Evolutionary conservation across 1,140 invertebrate species (phyloP).

Genomic region (Drosophila repleta): DNA sequence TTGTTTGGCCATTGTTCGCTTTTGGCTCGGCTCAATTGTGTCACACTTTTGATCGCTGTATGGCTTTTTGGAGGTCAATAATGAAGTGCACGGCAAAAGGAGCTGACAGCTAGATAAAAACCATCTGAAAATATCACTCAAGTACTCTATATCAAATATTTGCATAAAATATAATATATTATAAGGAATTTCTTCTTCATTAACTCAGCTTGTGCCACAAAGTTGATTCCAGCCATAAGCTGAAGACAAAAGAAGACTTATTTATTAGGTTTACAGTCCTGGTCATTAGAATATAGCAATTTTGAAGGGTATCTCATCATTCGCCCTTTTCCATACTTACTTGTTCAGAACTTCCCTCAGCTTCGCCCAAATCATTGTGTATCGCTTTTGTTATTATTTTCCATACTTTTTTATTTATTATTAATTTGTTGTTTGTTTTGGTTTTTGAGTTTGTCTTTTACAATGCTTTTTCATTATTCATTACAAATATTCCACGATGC

Average conservation of each 20-base stretch:
- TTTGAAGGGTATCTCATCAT: too few relatives aligned
- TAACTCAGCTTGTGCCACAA: too few relatives aligned
- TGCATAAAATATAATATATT: not conserved
- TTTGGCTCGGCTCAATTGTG: constrained; percentile 68
- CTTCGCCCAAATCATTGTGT: constrained; percentile 3
- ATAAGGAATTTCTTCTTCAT: too few relatives aligned
- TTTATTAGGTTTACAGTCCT: too few relatives aligned
- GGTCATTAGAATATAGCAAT: too few relatives aligned
- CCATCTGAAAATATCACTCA: not conserved
- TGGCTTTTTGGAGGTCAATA: constrained; percentile 64
- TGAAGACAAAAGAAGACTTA: too few relatives aligned
- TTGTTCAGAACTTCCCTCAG: constrained; percentile 17
- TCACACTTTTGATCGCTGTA: constrained; percentile 58
- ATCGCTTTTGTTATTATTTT: constrained; percentile 21
- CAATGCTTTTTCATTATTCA: constrained; percentile 52
- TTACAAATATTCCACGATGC: constrained; percentile 64
- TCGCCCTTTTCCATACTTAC: too few relatives aligned
- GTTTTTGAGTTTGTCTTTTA: constrained; percentile 57
- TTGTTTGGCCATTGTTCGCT: constrained; percentile 50
- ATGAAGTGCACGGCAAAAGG: constrained; percentile 55
- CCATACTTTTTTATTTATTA: constrained; percentile 59
- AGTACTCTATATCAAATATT: not conserved
- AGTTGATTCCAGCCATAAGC: too few relatives aligned
- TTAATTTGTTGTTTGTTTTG: constrained; percentile 47
- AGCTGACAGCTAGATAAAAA: constrained; percentile 13